Base-by-base conservation (phyloP, 2,888 invertebrate species). In the Parnassius mnemosyne region DNA sequence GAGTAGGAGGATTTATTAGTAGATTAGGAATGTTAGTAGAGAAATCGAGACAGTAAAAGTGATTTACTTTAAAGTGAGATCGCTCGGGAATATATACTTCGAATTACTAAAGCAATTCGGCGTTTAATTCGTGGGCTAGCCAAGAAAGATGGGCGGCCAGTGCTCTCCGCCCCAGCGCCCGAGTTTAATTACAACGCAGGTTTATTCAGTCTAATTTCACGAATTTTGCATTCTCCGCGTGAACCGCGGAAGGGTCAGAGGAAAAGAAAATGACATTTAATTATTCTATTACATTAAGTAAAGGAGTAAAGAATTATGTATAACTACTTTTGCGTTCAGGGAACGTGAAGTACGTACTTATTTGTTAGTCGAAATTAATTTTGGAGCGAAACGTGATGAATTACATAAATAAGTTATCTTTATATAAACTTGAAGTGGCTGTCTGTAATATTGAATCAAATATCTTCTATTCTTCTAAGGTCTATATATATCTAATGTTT, bases 201-300 rank as follows among this genome's bases (percentile, higher is more conserved):
- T 90, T 89, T 87, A 88, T 88, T 87, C 87, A 83, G 83, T 88
- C 89, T 89, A 89, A 91, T 90, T 90, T 89, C 78, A 84, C 81
- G 81, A 89, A 87, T 88, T 91, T 90, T 83, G 87, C 88, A 91
- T 90, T 89, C 90, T 80, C 80, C 77, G 81, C 88, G 89, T 84
- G 89, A 87, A 88, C 89, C 89, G 80, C 89, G 87, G 84, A 88
- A 90, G 90, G 91, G 89, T 90, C 89, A 86, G 84, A 79, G 78
- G 73, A 80, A 89, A 89, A 90, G 90, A 90, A 90, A 91, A 90
- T 89, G 90, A 89, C 89, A 91, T 90, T 75, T 88, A 84, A 85
- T 90, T 90, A 91, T 90, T 90, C 86, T 89, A 89, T 89, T 90
- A 89, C 83, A 83, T 78, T 78, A 78, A 81, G 84, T 83, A 85